Evolutionary conservation across 2,113 vertebrate species (phyloP), one percentile per base, ranked within the genome.

Genomic region (Zosterops japonicus): DNA sequence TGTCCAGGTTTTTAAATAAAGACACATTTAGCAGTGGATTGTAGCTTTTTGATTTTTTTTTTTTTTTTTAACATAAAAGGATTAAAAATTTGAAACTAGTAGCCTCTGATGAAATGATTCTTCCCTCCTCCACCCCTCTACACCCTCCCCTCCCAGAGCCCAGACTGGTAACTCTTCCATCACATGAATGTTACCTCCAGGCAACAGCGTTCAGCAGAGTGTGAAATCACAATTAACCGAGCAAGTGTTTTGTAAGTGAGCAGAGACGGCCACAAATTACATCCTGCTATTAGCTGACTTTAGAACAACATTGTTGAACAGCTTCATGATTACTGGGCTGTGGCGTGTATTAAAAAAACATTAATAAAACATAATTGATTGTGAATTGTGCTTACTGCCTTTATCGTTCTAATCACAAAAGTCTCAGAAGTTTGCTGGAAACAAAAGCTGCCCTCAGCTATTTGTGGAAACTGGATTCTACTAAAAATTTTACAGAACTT

Each of bases 161-260:
- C 72, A 76, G 72, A 57, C 33, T 39, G 12, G 74, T 83, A 97
- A 95, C 92, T 94, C 92, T 94, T 96, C 96, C 93, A 81, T 81
- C 68, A 35, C 90, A 61, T 53, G 56, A 91, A 92, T 41, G 42
- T 90, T 95, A 80, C 94, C 98, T 98, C 69, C 77, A 96, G 96
- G 96, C 97, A 94, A 88, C 31, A 89, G 78, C 81, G 90, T 83
- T 96, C 96, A 97, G 61, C 4, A 13, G 97, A 97, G 96, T 96
- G 95, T 98, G 97, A 98, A 98, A 98, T 98, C 97, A 97, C 97
- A 98, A 97, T 98, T 97, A 98, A 98, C 91, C 4, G 96, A 98
- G 96, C 97, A 97, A 98, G 96, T 95, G 97, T 97, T 98, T 97
- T 91, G 94, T 90, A 97, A 98, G 97, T 88, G 96, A 98, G 97